Base-by-base conservation (phyloP, 2,113 vertebrate species). In the Monopterus albus region DNA sequence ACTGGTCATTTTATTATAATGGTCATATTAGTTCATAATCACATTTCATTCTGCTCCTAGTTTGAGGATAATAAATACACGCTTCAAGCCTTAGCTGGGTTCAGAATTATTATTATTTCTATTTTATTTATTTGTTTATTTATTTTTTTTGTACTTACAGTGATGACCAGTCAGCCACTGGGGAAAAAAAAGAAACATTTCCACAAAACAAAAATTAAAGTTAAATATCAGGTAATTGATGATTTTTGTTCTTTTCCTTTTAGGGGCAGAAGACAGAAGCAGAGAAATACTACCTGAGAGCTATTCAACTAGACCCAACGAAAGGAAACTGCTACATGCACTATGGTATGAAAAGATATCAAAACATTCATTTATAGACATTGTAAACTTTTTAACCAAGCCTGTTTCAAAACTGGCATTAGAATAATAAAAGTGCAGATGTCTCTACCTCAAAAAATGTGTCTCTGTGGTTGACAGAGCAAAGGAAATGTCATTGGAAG, bases 311-410 rank as follows among this genome's bases (percentile, higher is more conserved):
- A 59, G 97, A 98, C 88, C 96, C 96, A 15, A 92, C 92, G 38
- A 98, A 96, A 93, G 97, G 96, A 89, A 98, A 96, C 92, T 96
- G 96, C 93, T 98, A 99, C 88, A 98, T 99, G 97, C 96, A 99
- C 93, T 99, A 99, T 45, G 97, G 97, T 99, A 92, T 56, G 94
- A 92, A 85, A 11, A 38, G 1, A 26, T 1, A 29, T 57, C 12
- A 26, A 51, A 36, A 14, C 4, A 17, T 40, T n/a, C 56, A 59
- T 40, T 59, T 42, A 10, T n/a, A 60, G 39, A 25, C 14, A 33
- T 5, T 26, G 17, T 50, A 7, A 42, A 21, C 8, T 4, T 3
- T 18, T 6, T 7, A n/a, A n/a, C n/a, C n/a, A n/a, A n/a, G n/a
- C n/a, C 40, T 7, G 15, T 21, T 36, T 51, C n/a, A n/a, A 38